Evolutionary conservation across 2,797 vertebrate genomes (phyloP).

Genomic region (Yasuhikotakia modesta): DNA sequence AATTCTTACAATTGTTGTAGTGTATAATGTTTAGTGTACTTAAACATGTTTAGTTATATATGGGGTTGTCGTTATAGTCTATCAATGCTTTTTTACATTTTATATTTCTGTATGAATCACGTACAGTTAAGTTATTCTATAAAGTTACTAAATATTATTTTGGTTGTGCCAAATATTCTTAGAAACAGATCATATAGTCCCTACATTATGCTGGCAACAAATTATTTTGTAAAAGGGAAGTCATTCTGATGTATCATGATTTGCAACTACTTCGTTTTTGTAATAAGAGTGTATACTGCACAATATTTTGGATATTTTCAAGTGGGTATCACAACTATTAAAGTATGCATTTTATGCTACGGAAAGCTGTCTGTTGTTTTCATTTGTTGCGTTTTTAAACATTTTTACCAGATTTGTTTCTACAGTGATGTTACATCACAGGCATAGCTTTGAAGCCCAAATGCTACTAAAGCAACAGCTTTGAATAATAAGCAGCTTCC

Average conservation of each 20-base stretch:
- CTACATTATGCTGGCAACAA: constrained; percentile 13
- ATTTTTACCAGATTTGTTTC: background rate
- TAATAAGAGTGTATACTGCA: constrained; percentile 64
- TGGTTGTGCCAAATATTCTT: constrained; percentile 54
- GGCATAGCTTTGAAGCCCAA: background rate
- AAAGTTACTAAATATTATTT: constrained; percentile 26
- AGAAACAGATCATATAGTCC: constrained; percentile 13
- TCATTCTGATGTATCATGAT: constrained; percentile 59
- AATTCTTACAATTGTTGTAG: constrained; percentile 17
- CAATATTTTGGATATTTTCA: constrained; percentile 66
- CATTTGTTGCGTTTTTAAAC: background rate
- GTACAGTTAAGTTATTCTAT: constrained; percentile 7
- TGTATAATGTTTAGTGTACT: background rate
- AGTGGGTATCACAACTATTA: constrained; percentile 61
- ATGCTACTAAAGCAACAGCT: background rate
- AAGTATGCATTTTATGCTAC: constrained; percentile 70
- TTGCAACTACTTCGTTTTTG: constrained; percentile 60
- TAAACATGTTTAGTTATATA: constrained; percentile 22
- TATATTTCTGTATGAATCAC: constrained; percentile 4
- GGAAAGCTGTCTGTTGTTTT: constrained; percentile 33
- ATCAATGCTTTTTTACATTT: background rate
- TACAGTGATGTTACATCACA: background rate
- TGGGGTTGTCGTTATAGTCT: constrained; percentile 5
- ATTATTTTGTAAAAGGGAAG: constrained; percentile 41
- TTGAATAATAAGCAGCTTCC: background rate